Evolutionary conservation across 2,888 invertebrate genomes (phyloP).

Genomic region (Eurytoma adleriae): DNA sequence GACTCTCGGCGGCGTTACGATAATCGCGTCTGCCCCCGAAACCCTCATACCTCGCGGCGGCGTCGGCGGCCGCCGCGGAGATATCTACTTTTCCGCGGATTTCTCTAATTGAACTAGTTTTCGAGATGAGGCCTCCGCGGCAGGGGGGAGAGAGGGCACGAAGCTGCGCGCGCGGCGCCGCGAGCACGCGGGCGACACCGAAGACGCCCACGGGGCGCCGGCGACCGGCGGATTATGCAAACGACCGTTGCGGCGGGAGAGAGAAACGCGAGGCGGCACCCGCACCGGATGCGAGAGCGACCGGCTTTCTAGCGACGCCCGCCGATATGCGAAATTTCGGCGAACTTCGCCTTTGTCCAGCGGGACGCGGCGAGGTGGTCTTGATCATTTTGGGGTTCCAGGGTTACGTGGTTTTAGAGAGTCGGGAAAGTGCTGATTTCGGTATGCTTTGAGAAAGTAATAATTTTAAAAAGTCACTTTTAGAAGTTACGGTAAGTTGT

Average conservation of each 20-base stretch:
- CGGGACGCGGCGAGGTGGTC: too few relatives aligned
- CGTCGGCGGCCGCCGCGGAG: slow-evolving; percentile 53
- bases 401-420: too few relatives aligned
- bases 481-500: too few relatives aligned
- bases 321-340: too few relatives aligned
- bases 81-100: slow-evolving; percentile 71
- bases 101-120: slow-evolving; percentile 73
- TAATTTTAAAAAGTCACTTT: too few relatives aligned
- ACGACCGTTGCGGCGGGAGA: slow-evolving; percentile 21
- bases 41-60: slow-evolving; percentile 68
- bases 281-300: slow-evolving; percentile 15
- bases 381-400: too few relatives aligned
- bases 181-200: slow-evolving; percentile 9
- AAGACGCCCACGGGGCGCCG: not conserved
- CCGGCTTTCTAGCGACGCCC: slow-evolving; percentile 35
- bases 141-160: not conserved
- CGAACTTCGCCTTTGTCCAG: not conserved
- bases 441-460: too few relatives aligned
- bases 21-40: slow-evolving; percentile 67
- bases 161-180: not conserved
- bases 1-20: slow-evolving; percentile 6
- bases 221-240: slow-evolving; percentile 37
- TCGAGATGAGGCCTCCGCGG: slow-evolving; percentile 56
- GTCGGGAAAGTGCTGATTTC: too few relatives aligned
- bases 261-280: not conserved